Percentiles rank a stretch among this genome's conserved stretches.
These are phyloP conservation scores for Oryzias javanicus DNA, from an alignment of 2,113 vertebrate species.

Conservation along the genomic window DNA sequence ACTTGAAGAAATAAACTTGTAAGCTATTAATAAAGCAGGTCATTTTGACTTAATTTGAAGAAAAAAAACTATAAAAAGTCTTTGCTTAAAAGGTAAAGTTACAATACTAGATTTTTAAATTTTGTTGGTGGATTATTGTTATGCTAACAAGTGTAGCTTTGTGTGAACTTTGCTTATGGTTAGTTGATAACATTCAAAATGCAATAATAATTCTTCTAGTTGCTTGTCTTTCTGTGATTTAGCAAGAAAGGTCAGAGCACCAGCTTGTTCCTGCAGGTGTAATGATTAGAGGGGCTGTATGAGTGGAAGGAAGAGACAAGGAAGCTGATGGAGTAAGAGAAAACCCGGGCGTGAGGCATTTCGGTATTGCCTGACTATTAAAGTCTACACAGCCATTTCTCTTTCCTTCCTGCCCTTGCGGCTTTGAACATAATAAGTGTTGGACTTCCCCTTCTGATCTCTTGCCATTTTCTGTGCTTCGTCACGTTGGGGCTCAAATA, in stretches of 20 bases:
- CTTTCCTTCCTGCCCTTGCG: slow-evolving; percentile 20
- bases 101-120: too few relatives aligned
- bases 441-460: slow-evolving; percentile 21
- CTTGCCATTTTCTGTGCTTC: slow-evolving; percentile 35
- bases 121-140: too few relatives aligned
- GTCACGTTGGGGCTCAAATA: slow-evolving; percentile 30
- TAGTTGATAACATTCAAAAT: background rate
- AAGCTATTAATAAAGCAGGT: too few relatives aligned
- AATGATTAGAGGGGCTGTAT: slow-evolving; percentile 18
- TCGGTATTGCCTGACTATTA: slow-evolving; percentile 14
- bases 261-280: slow-evolving; percentile 16
- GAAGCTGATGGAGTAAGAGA: slow-evolving; percentile 8
- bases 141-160: too few relatives aligned
- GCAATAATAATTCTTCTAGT: slow-evolving; percentile 2
- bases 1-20: too few relatives aligned
- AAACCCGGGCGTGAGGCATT: slow-evolving; percentile 19
- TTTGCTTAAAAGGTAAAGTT: too few relatives aligned
- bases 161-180: too few relatives aligned
- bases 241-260: slow-evolving; percentile 8
- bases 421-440: slow-evolving; percentile 41
- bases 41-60: too few relatives aligned
- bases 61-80: too few relatives aligned
- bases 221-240: slow-evolving; percentile 23
- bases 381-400: slow-evolving; percentile 28
- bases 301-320: background rate